phyloP scores from a whole-genome alignment of 2,113 vertebrate species.

The Labeo rohita region DNA sequence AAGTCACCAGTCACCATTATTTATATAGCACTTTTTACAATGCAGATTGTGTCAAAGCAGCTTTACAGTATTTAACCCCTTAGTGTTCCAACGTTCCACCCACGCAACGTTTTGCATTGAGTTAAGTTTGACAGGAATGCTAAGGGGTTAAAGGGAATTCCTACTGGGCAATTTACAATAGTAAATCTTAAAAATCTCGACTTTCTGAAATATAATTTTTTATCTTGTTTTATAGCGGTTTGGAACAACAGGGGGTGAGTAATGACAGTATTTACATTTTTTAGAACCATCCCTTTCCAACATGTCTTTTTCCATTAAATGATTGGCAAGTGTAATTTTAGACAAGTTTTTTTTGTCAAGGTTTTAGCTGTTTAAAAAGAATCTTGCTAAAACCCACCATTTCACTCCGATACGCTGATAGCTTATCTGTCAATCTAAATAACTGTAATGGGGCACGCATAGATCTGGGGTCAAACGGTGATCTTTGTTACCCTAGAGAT shows the following conservation, averaged over 20 bases:
- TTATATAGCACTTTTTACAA: no score
- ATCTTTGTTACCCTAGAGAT: conserved; percentile 27
- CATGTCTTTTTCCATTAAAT: neutral
- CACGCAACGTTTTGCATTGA: no score
- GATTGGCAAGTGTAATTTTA: conserved; percentile 30
- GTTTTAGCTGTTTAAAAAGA: neutral
- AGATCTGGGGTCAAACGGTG: conserved; percentile 14
- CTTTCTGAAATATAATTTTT: neutral
- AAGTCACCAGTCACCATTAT: no score
- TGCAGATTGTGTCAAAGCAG: no score
- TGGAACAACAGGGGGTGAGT: neutral
- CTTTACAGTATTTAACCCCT: no score
- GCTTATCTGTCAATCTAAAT: conserved; percentile 23
- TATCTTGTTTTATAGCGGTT: neutral
- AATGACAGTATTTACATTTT: neutral
- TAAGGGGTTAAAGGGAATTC: no score
- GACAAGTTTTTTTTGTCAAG: neutral
- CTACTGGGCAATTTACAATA: neutral
- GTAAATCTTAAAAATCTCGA: neutral
- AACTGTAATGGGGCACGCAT: conserved; percentile 14
- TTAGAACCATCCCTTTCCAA: neutral
- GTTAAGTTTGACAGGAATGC: no score
- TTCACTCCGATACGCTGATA: neutral
- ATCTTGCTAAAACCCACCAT: neutral
- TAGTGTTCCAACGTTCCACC: no score